Evolutionary conservation across 2,888 invertebrate genomes (phyloP), one percentile per base, ranked within the genome.

Genomic region (Caenorhabditis becei): DNA sequence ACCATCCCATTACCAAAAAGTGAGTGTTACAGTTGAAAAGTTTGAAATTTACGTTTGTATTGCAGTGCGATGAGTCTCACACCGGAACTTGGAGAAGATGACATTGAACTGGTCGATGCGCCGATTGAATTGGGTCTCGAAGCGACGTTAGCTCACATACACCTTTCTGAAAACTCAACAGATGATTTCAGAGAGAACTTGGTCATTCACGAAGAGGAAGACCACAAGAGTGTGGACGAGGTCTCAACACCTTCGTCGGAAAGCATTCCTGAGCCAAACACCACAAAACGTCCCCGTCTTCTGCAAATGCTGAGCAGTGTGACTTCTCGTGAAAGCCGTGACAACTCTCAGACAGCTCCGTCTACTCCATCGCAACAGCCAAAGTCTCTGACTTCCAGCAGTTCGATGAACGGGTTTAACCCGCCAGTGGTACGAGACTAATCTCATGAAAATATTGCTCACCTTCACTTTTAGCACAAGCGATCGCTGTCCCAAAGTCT

Each of bases 401-500:
- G 37, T 23, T 81, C 81, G 11, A 77, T 81, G 72, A 81, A 81
- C 26, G 65, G 67, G 5, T 72, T 77, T 44, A 65, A 70, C 24
- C 54, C 65, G 1, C 80, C 80, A 32, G 69, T 79, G 56, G 75
- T 81, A 41, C n/a, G n/a, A n/a, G n/a, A n/a, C n/a, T n/a, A n/a
- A n/a, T 16, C 37, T 63, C 20, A 49, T 18, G 32, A 16, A 41
- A 53, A 63, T 35, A 20, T 62, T 66, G 16, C 18, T 44, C 44
- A 23, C n/a, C 10, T 1, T 41, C 51, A 14, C 59, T 80, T 88
- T 72, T 49, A 83, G 44, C 86, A 87, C 65, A 88, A 87, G 32
- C 81, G 89, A 37, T 88, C 90, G n/a, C 70, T 90, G 28, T 88
- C 89, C 23, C 89, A 90, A 82, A 89, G 85, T 58, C 66, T 90